A percentile compares a stretch with the other conserved stretches of the same genome.
phyloP scores from a whole-genome alignment of 2,113 vertebrate genomes.

The Pteronura brasiliensis region DNA sequence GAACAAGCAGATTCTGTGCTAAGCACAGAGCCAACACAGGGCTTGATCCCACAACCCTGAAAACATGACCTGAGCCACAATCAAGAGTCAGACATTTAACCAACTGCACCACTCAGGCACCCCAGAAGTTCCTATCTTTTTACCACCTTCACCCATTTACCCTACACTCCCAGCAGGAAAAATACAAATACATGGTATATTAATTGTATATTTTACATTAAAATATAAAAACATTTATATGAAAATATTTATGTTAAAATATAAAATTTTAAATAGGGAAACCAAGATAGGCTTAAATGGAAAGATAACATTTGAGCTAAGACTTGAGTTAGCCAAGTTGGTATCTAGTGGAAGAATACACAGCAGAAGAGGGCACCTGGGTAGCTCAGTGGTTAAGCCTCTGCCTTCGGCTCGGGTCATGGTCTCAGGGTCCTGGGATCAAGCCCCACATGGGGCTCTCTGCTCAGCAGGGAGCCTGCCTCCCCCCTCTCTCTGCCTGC shows the following conservation, averaged over 20 bases:
- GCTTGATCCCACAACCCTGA: neutral
- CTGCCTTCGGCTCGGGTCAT: too few species aligned
- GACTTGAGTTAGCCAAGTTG: neutral
- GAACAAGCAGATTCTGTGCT: neutral
- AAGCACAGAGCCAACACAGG: neutral
- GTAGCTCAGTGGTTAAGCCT: too few species aligned
- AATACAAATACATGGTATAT: neutral
- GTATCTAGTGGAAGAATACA: neutral
- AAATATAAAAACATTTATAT: neutral
- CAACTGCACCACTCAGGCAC: neutral
- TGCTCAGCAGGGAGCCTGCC: too few species aligned
- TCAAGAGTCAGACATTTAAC: neutral
- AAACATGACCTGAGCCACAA: neutral
- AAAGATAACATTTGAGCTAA: neutral
- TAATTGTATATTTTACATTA: neutral
- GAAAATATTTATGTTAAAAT: neutral
- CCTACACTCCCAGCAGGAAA: neutral
- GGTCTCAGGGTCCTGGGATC: too few species aligned
- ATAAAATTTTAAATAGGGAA: neutral
- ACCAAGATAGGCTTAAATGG: neutral
- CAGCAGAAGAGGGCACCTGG: neutral
- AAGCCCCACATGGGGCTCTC: too few species aligned
- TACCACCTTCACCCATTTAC: neutral
- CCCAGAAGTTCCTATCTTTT: neutral
- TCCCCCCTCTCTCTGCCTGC: too few species aligned